Percentiles rank a stretch among this genome's conserved stretches.
Evolutionary conservation across 2,113 vertebrate genomes (phyloP).

Genomic region (Mirza zaza): DNA sequence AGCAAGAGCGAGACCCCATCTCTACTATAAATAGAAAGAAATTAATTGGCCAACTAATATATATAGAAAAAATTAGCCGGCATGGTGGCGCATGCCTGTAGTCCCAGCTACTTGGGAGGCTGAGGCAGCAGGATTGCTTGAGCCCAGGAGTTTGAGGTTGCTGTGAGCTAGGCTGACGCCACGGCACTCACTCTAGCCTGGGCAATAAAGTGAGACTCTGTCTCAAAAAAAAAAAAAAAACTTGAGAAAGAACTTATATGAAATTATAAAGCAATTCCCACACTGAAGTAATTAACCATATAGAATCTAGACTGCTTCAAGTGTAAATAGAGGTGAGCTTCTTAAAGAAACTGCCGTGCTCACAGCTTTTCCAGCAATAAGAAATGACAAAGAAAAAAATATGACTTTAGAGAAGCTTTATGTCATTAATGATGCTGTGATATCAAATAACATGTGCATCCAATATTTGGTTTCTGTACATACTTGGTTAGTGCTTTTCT

Average conservation of each 20-base stretch:
- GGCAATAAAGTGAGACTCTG: no score
- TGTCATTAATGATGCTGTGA: background rate
- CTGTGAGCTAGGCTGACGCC: no score
- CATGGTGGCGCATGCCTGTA: no score
- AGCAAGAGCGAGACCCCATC: no score
- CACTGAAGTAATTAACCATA: background rate
- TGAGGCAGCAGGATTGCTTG: no score
- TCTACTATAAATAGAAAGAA: no score
- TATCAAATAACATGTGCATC: background rate
- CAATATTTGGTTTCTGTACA: background rate
- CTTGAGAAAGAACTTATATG: background rate
- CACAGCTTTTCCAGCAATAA: background rate
- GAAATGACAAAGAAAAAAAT: constrained; percentile 1
- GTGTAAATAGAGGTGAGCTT: background rate
- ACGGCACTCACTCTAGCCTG: no score
- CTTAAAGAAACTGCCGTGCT: background rate
- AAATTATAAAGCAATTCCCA: background rate
- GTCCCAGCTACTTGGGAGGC: no score
- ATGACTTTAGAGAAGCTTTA: background rate
- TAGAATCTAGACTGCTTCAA: background rate
- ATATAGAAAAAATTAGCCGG: no score
- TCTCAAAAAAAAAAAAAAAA: no score
- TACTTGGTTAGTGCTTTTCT: background rate
- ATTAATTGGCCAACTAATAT: no score
- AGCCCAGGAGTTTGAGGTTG: no score